phyloP scores from a whole-genome alignment of 2,797 vertebrate genomes.

The Pyrocephalus nanus region DNA sequence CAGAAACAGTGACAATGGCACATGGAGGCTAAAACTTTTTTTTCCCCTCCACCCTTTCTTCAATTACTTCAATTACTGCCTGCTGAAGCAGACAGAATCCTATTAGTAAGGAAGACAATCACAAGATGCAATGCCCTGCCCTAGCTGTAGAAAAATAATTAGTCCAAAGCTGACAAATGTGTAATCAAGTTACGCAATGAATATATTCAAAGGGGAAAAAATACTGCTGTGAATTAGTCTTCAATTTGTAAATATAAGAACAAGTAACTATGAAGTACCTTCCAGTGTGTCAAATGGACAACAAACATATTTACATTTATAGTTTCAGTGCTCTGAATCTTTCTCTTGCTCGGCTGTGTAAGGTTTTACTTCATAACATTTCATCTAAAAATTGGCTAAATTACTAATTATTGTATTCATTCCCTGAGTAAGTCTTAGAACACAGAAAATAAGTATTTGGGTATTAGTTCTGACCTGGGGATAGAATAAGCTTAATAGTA shows the following conservation, averaged over 20 bases:
- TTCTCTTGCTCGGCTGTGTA: background rate
- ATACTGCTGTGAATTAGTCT: constrained; percentile 40
- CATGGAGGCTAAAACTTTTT: constrained; percentile 79
- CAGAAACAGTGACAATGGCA: constrained; percentile 77
- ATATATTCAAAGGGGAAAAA: constrained; percentile 55
- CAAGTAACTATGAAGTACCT: background rate
- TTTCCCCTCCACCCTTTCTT: constrained; percentile 63
- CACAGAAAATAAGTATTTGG: background rate
- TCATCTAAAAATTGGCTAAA: background rate
- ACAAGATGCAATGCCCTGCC: constrained; percentile 79
- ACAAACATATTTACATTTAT: background rate
- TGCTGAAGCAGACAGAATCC: constrained; percentile 91
- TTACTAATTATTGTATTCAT: background rate
- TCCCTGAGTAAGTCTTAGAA: background rate
- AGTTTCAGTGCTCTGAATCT: background rate
- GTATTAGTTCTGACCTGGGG: background rate
- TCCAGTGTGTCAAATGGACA: background rate
- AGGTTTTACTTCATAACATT: background rate
- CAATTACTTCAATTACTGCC: constrained; percentile 90
- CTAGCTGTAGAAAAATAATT: constrained; percentile 88
- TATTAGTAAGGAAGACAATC: constrained; percentile 87
- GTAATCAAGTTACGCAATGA: constrained; percentile 77
- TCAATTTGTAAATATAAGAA: constrained; percentile 43
- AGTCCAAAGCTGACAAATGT: constrained; percentile 86
- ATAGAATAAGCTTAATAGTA: background rate